Percentiles rank a stretch among this genome's conserved stretches.
Conservation (phyloP, 2,888 invertebrate genomes). For the Lydus trimaculatus region DNA sequence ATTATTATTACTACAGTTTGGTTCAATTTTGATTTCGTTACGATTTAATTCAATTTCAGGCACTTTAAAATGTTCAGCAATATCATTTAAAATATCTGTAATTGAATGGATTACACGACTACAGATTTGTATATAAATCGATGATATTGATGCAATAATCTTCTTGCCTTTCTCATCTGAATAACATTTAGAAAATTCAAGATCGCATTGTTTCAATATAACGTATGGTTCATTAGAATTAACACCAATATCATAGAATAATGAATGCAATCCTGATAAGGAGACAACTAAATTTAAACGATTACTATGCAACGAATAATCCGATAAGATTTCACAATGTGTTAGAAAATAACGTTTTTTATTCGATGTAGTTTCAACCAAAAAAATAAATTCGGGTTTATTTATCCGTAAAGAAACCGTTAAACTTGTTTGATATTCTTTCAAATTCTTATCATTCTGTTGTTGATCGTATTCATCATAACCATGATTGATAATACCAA, state of each 20-base stretch:
- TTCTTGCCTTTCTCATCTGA: conserved; percentile 72
- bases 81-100: conserved; percentile 63
- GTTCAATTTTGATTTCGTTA: conserved; percentile 24
- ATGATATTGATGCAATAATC: conserved; percentile 70
- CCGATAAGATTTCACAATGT: conserved; percentile 73
- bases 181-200: conserved; percentile 71
- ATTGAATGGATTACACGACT: conserved; percentile 77
- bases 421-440: conserved; percentile 59
- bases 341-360: conserved; percentile 65
- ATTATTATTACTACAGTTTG: too few species aligned
- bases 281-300: conserved; percentile 70
- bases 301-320: conserved; percentile 73
- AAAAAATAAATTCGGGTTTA: conserved; percentile 79
- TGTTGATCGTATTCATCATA: conserved; percentile 72
- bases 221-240: conserved; percentile 63
- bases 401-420: conserved; percentile 77
- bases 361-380: conserved; percentile 70
- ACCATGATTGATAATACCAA: conserved; percentile 75
- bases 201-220: conserved; percentile 73
- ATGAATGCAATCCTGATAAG: conserved; percentile 67
- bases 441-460: conserved; percentile 33
- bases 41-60: conserved; percentile 45
- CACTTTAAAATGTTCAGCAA: conserved; percentile 58
- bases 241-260: conserved; percentile 55
- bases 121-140: conserved; percentile 75